A percentile compares a stretch with the other conserved stretches of the same genome.
Evolutionary conservation across 2,888 invertebrate species (phyloP).

Genomic region (Psylliodes chrysocephalus): DNA sequence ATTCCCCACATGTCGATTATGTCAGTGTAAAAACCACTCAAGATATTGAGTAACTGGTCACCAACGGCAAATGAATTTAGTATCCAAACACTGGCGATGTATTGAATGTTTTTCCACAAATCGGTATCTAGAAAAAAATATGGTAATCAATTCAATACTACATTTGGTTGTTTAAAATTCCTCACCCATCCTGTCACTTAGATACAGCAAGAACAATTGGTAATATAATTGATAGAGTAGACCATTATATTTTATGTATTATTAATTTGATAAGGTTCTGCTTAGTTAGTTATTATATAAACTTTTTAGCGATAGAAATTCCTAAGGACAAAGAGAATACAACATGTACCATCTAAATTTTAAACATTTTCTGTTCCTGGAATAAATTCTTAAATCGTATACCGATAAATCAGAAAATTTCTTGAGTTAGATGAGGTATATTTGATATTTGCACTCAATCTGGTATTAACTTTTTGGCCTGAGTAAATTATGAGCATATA

Average conservation of each 20-base stretch:
- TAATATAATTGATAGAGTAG: slow-evolving; percentile 10
- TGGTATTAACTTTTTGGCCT: too few species aligned
- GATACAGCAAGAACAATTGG: slow-evolving; percentile 8
- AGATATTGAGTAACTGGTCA: neutral
- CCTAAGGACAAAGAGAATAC: too few species aligned
- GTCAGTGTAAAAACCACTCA: neutral
- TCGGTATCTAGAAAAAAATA: neutral
- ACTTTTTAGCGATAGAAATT: slow-evolving; percentile 2
- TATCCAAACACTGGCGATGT: neutral
- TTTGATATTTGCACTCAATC: too few species aligned
- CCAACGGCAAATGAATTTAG: neutral
- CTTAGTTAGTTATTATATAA: neutral
- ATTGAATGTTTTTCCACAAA: slow-evolving; percentile 14
- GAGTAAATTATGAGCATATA: too few species aligned
- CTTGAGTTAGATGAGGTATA: too few species aligned
- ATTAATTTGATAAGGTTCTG: slow-evolving; percentile 6
- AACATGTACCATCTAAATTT: too few species aligned
- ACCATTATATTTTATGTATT: slow-evolving; percentile 13
- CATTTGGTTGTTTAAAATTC: slow-evolving; percentile 15
- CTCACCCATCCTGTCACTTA: slow-evolving; percentile 6
- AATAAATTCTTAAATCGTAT: too few species aligned
- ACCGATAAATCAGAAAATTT: too few species aligned
- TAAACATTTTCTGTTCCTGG: too few species aligned
- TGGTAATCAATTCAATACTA: neutral
- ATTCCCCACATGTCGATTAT: neutral